Base-by-base conservation (phyloP, 2,888 invertebrate species). In the Cryptosula pallasiana region DNA sequence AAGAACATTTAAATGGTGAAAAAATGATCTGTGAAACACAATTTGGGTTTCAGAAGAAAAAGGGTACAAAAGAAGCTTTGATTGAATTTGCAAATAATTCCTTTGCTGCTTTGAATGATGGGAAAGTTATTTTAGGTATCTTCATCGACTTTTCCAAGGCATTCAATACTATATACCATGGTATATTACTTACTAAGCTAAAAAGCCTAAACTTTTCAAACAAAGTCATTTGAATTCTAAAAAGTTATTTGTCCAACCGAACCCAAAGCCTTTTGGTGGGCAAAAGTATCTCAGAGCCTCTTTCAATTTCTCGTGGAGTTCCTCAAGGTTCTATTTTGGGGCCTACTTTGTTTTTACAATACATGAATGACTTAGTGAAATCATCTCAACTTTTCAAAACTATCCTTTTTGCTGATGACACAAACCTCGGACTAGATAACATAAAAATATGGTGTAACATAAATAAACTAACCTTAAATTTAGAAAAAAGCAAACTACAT, bases 251-350 rank as follows among this genome's bases (percentile, higher is more conserved):
- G 27, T 32, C 34, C 9, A 69, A 69, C n/a, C 23, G 69, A 69
- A 20, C 13, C 5, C 69, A 69, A 69, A 13, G 13, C 23, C 5
- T 69, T 29, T 25, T n/a, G 5, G 25, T 69, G 20, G 32, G 27
- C n/a, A 69, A 69, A 20, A 5, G 20, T 45, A 45, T 20, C 20
- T 45, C 45, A 5, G 5, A 13, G 45, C 45, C 45, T 45, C 45
- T 45, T 9, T 25, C 9, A 5, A 69, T 29, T n/a, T 27, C 27
- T 9, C 20, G 35, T 69, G 69, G 69, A 25, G 69, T 29, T 13
- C 69, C 32, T 16, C 69, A 69, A n/a, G 69, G 69, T n/a, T 69
- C 23, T 23, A 69, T 69, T 29, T 69, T 69, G 32, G 69, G 69
- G 5, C 69, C 69, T 5, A n/a, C 23, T n/a, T 25, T 69, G 13